A percentile compares a stretch with the other conserved stretches of the same genome.
These are phyloP conservation scores for Zingel zingel DNA, from an alignment of 2,113 vertebrate species.

Conservation along the genomic window DNA sequence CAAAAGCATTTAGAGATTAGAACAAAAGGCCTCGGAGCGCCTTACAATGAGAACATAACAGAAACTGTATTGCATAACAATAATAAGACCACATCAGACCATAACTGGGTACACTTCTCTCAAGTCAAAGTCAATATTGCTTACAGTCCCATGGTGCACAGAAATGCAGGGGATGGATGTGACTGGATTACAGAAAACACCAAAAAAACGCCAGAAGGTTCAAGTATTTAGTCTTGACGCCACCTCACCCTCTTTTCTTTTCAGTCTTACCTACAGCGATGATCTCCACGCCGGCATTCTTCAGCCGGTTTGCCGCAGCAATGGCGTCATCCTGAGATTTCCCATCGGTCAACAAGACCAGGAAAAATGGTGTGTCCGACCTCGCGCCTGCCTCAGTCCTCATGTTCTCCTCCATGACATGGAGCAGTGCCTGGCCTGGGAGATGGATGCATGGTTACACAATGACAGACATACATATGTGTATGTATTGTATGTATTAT, in stretches of 20 bases:
- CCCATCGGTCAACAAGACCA: slow-evolving; percentile 92
- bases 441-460: slow-evolving; percentile 13
- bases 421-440: slow-evolving; percentile 93
- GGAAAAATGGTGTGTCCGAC: slow-evolving; percentile 80
- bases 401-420: slow-evolving; percentile 91
- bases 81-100: background rate
- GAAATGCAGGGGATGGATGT: background rate
- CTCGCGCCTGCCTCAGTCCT: slow-evolving; percentile 84
- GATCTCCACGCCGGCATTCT: slow-evolving; percentile 89
- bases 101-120: too few species aligned
- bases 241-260: background rate
- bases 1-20: background rate
- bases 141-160: background rate
- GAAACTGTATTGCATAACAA: background rate
- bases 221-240: background rate
- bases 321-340: slow-evolving; percentile 95
- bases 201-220: background rate
- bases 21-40: background rate
- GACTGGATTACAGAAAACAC: background rate
- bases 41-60: background rate
- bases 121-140: too few species aligned
- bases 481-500: background rate
- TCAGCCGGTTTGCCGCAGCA: slow-evolving; percentile 85
- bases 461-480: background rate
- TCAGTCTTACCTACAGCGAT: slow-evolving; percentile 91